Evolutionary conservation across 1,140 invertebrate species (phyloP).

Genomic region (Orussus abietinus): DNA sequence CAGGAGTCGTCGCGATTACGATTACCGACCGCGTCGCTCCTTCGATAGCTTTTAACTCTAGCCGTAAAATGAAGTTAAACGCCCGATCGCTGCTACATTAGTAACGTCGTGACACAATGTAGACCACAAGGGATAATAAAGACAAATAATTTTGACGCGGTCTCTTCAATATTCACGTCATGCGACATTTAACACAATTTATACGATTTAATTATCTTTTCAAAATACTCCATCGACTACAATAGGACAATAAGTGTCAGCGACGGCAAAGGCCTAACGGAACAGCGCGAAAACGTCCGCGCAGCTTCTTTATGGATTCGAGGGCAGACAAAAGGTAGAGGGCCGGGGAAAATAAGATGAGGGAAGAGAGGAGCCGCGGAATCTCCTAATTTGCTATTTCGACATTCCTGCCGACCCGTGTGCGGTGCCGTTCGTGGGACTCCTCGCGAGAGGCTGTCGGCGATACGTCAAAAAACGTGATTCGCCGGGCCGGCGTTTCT

Average conservation of each 20-base stretch:
- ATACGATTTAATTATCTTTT: too few relatives aligned
- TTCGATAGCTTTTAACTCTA: too few relatives aligned
- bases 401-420: conserved; percentile 39
- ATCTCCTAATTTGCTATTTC: conserved; percentile 52
- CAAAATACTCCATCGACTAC: neutral
- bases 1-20: too few relatives aligned
- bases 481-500: conserved; percentile 15
- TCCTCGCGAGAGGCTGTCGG: conserved; percentile 34
- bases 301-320: too few relatives aligned
- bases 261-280: too few relatives aligned
- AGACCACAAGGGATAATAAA: neutral
- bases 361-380: conserved; percentile 30
- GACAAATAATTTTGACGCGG: neutral
- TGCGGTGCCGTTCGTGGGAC: conserved; percentile 40
- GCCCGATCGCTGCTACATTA: conserved; percentile 19
- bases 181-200: neutral
- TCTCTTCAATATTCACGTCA: neutral
- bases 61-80: conserved; percentile 6
- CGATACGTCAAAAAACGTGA: conserved; percentile 46
- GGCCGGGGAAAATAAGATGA: conserved; percentile 20
- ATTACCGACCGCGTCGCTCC: too few relatives aligned
- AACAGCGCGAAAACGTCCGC: too few relatives aligned
- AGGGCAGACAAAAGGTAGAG: conserved; percentile 17
- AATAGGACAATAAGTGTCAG: conserved; percentile 7
- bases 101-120: conserved; percentile 9